Percentiles rank a stretch among this genome's conserved stretches.
phyloP scores from a whole-genome alignment of 1,140 invertebrate species.

The Bombus soroeensis region DNA sequence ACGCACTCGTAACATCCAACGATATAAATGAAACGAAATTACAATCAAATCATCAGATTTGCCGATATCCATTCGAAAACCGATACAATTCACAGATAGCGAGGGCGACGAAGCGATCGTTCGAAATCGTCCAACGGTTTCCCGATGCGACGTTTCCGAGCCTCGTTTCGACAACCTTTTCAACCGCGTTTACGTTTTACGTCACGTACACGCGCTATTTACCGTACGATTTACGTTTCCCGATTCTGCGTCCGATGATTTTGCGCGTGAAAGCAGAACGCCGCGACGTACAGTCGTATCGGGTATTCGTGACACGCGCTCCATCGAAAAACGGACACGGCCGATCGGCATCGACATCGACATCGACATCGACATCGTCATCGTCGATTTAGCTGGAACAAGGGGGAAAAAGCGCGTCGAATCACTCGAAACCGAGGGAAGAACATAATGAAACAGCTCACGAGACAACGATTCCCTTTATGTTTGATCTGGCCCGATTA shows the following conservation, averaged over 20 bases:
- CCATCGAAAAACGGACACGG: conserved; percentile 32
- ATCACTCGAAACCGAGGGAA: neutral
- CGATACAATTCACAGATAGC: conserved; percentile 57
- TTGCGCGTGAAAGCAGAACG: neutral
- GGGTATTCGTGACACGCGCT: conserved; percentile 39
- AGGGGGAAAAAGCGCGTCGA: too few relatives aligned
- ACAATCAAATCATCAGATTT: conserved; percentile 76
- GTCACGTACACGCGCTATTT: conserved; percentile 33
- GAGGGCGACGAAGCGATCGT: neutral
- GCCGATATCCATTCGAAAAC: conserved; percentile 42
- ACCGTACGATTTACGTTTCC: conserved; percentile 34
- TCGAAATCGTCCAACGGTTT: conserved; percentile 29
- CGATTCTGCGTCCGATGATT: conserved; percentile 21
- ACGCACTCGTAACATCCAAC: neutral
- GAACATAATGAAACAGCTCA: conserved; percentile 19
- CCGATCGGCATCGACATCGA: neutral
- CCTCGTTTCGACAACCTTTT: conserved; percentile 15
- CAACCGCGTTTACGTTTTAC: conserved; percentile 33
- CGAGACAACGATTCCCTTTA: conserved; percentile 12
- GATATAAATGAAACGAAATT: conserved; percentile 76
- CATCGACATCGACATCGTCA: neutral
- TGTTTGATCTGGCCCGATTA: conserved; percentile 52
- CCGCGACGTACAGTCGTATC: neutral
- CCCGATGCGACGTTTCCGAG: neutral
- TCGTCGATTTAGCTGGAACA: conserved; percentile 1